Evolutionary conservation across 2,888 invertebrate genomes (phyloP).

Genomic region (Caenorhabditis panamensis): DNA sequence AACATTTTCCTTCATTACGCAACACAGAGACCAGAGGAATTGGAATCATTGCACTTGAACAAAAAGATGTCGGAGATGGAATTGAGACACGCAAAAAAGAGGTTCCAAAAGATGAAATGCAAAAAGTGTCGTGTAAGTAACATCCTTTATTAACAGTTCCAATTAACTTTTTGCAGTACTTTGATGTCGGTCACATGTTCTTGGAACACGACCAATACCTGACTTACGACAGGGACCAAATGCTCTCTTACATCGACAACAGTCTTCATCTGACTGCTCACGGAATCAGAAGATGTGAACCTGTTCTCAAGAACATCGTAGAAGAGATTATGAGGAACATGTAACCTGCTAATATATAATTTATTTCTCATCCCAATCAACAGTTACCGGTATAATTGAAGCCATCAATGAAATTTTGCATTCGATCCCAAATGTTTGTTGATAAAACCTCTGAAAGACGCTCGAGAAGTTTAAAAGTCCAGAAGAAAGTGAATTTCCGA

Average conservation of each 20-base stretch:
- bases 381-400: background rate
- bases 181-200: constrained; percentile 38
- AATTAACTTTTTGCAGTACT: constrained; percentile 25
- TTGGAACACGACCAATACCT: constrained; percentile 26
- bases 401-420: background rate
- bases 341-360: background rate
- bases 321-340: constrained; percentile 15
- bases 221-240: constrained; percentile 24
- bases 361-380: background rate
- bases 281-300: constrained; percentile 30
- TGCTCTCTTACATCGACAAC: constrained; percentile 43
- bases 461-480: background rate
- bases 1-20: constrained; percentile 15
- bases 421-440: no score
- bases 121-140: constrained; percentile 30
- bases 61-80: background rate
- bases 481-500: no score
- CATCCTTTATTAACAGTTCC: background rate
- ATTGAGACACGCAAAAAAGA: constrained; percentile 26
- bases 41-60: constrained; percentile 25
- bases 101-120: constrained; percentile 22
- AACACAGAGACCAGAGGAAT: constrained; percentile 12
- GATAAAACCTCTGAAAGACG: no score
- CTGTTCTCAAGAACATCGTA: constrained; percentile 15
- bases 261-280: constrained; percentile 39